Conservation (phyloP, 2,797 vertebrate species). For the Neosilurus hyrtlii region DNA sequence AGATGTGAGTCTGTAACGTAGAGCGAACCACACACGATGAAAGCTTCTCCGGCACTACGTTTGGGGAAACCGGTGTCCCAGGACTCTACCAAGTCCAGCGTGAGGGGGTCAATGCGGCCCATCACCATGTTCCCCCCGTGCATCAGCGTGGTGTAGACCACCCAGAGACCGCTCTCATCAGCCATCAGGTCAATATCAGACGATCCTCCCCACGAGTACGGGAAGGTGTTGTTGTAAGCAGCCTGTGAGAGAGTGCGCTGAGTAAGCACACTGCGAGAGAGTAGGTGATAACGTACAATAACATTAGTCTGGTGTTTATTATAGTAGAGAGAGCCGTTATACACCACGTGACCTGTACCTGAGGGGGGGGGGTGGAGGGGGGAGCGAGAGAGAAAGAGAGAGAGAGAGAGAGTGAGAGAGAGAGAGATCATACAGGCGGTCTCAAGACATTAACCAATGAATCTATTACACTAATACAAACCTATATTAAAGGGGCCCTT, state of each 20-base stretch:
- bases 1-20: slow-evolving; percentile 96
- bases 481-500: too few species aligned
- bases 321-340: slow-evolving; percentile 85
- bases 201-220: slow-evolving; percentile 96
- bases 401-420: neutral
- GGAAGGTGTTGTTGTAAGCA: slow-evolving; percentile 96
- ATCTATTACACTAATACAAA: too few species aligned
- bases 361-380: slow-evolving; percentile 48
- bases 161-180: slow-evolving; percentile 93
- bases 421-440: neutral
- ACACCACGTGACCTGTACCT: slow-evolving; percentile 85
- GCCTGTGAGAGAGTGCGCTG: slow-evolving; percentile 90
- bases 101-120: slow-evolving; percentile 85
- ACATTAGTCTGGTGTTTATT: slow-evolving; percentile 87
- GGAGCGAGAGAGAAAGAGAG: neutral
- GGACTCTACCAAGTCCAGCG: slow-evolving; percentile 84
- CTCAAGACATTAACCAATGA: too few species aligned
- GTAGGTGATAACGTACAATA: slow-evolving; percentile 89
- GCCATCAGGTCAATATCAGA: slow-evolving; percentile 98
- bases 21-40: slow-evolving; percentile 94
- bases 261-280: slow-evolving; percentile 81
- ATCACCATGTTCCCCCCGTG: slow-evolving; percentile 90
- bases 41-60: slow-evolving; percentile 92
- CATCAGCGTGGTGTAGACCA: slow-evolving; percentile 89
- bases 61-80: slow-evolving; percentile 96